A percentile compares a stretch with the other conserved stretches of the same genome.
phyloP scores from a whole-genome alignment of 2,797 vertebrate genomes.

The Helicolenus hilgendorfi region DNA sequence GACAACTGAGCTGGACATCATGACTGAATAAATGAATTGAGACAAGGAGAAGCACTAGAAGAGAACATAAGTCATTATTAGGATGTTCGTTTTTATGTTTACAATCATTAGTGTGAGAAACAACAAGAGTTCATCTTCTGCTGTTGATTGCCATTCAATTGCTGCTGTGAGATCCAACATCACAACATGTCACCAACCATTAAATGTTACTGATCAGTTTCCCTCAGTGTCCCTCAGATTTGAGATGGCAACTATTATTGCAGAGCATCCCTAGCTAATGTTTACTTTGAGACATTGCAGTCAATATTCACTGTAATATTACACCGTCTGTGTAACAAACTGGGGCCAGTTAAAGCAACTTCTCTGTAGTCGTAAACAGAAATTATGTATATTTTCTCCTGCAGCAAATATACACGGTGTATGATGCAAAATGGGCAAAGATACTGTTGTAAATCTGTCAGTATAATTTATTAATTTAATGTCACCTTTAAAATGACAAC shows the following conservation, averaged over 20 bases:
- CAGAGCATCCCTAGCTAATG: conserved; percentile 8
- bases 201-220: neutral
- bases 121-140: neutral
- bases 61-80: neutral
- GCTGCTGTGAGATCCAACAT: neutral
- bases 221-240: neutral
- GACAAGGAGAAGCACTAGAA: neutral
- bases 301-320: too few species aligned
- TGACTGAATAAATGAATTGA: neutral
- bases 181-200: conserved; percentile 2
- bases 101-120: neutral
- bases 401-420: neutral
- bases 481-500: neutral
- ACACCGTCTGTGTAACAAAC: conserved; percentile 67
- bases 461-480: neutral
- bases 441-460: neutral
- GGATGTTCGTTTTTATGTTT: neutral
- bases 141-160: neutral
- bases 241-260: neutral
- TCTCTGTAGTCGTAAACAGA: neutral
- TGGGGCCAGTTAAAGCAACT: conserved; percentile 24
- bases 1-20: neutral
- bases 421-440: neutral
- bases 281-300: conserved; percentile 41
- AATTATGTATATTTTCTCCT: neutral